phyloP scores from a whole-genome alignment of 2,113 vertebrate species.

The Cephalopterus ornatus region DNA sequence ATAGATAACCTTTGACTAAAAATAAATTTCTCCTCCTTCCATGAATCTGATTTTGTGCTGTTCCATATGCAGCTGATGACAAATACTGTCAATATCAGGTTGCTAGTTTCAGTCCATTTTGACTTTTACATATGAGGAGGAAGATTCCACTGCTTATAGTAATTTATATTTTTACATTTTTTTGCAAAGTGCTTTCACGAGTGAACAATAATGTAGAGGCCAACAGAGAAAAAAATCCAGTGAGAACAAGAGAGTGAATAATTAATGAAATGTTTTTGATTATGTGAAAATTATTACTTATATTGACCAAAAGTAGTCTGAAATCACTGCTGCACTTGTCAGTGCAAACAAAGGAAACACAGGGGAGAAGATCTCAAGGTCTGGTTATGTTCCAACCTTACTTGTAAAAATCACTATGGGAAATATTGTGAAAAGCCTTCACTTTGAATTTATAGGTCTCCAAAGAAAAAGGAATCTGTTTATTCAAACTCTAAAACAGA shows the following conservation, averaged over 20 bases:
- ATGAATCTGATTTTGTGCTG: background rate
- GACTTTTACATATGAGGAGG: background rate
- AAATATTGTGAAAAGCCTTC: background rate
- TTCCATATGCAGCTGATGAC: background rate
- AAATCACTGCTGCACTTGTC: background rate
- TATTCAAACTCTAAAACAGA: background rate
- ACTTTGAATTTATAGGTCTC: background rate
- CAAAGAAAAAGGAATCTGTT: background rate
- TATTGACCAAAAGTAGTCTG: background rate
- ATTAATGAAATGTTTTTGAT: background rate
- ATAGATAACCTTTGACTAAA: background rate
- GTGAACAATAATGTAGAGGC: background rate
- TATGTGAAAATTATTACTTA: background rate
- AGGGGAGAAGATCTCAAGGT: background rate
- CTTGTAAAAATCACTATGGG: background rate
- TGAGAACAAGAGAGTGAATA: background rate
- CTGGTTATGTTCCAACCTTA: background rate
- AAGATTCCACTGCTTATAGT: background rate
- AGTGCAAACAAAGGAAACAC: background rate
- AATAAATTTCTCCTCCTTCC: background rate
- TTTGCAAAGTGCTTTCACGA: background rate
- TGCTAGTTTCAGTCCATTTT: background rate
- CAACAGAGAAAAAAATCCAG: background rate
- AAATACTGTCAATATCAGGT: background rate
- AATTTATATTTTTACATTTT: background rate